Evolutionary conservation across 2,888 invertebrate genomes (phyloP).

Genomic region (Cryptophagus acutangulus): DNA sequence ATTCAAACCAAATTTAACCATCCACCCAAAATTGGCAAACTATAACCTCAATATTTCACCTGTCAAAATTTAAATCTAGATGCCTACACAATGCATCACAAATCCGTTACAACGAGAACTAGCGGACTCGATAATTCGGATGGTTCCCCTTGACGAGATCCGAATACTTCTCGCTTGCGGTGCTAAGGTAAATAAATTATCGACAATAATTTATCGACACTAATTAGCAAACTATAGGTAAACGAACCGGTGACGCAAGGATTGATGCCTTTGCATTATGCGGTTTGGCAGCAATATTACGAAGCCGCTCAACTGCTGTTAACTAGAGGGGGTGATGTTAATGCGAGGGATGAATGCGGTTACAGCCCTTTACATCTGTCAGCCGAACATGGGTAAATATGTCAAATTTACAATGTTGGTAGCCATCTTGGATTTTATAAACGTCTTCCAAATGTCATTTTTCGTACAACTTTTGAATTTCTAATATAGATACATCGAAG

Average conservation of each 20-base stretch:
- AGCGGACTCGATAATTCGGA: slow-evolving; percentile 84
- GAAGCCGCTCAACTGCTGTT: slow-evolving; percentile 77
- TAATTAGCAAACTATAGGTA: slow-evolving; percentile 44
- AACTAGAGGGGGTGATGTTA: slow-evolving; percentile 75
- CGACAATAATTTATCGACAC: not conserved
- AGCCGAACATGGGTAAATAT: slow-evolving; percentile 74
- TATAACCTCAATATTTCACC: too few relatives aligned
- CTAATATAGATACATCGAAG: slow-evolving; percentile 51
- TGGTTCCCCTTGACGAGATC: slow-evolving; percentile 83
- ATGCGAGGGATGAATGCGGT: slow-evolving; percentile 83
- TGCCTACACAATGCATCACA: slow-evolving; percentile 70
- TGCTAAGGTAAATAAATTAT: slow-evolving; percentile 57
- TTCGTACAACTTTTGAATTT: not conserved
- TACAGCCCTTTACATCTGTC: slow-evolving; percentile 87
- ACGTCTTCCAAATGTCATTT: slow-evolving; percentile 9
- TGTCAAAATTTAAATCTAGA: too few relatives aligned
- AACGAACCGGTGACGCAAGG: slow-evolving; percentile 82
- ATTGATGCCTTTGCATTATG: slow-evolving; percentile 84
- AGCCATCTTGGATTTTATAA: slow-evolving; percentile 5
- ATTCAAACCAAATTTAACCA: too few relatives aligned
- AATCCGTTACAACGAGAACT: slow-evolving; percentile 78
- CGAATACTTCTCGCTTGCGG: slow-evolving; percentile 80
- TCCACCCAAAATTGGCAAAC: too few relatives aligned
- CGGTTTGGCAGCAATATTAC: slow-evolving; percentile 79
- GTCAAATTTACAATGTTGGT: slow-evolving; percentile 1